Percentiles rank a stretch among this genome's conserved stretches.
Evolutionary conservation across 2,797 vertebrate genomes (phyloP).

Genomic region (Menidia menidia): DNA sequence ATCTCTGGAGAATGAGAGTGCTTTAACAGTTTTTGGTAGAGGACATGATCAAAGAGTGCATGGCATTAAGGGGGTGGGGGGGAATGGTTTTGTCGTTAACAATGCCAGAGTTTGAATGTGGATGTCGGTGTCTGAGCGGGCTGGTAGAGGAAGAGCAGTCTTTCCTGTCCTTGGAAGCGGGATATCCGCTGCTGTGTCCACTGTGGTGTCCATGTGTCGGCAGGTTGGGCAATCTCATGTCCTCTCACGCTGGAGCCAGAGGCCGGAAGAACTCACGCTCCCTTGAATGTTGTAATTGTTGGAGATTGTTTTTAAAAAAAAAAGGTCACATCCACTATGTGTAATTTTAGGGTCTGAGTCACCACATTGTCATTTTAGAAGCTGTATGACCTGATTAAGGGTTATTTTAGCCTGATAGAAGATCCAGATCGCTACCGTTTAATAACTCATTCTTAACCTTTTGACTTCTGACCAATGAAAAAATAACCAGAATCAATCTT

Average conservation of each 20-base stretch:
- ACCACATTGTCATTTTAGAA: not conserved
- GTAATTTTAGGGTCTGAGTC: not conserved
- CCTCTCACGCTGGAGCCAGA: conserved; percentile 35
- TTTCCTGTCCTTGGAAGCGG: conserved; percentile 85
- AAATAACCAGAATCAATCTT: too few species aligned
- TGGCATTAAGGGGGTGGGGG: not conserved
- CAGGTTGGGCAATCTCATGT: conserved; percentile 43
- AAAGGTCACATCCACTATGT: not conserved
- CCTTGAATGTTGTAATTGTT: not conserved
- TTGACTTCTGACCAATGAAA: too few species aligned
- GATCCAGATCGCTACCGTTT: conserved; percentile 2
- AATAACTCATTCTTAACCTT: not conserved
- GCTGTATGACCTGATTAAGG: too few species aligned
- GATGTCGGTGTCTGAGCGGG: conserved; percentile 53
- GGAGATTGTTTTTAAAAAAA: not conserved
- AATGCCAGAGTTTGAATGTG: conserved; percentile 43
- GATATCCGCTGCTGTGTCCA: conserved; percentile 79
- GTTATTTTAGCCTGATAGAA: not conserved
- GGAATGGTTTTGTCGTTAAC: conserved; percentile 44
- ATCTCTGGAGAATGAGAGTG: conserved; percentile 19
- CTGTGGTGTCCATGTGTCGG: conserved; percentile 59
- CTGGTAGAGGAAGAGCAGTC: conserved; percentile 76
- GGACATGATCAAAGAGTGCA: conserved; percentile 46
- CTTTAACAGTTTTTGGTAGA: conserved; percentile 29
- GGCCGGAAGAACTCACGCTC: conserved; percentile 14